Base-by-base conservation (phyloP, 2,113 vertebrate genomes). In the Pavo muticus region DNA sequence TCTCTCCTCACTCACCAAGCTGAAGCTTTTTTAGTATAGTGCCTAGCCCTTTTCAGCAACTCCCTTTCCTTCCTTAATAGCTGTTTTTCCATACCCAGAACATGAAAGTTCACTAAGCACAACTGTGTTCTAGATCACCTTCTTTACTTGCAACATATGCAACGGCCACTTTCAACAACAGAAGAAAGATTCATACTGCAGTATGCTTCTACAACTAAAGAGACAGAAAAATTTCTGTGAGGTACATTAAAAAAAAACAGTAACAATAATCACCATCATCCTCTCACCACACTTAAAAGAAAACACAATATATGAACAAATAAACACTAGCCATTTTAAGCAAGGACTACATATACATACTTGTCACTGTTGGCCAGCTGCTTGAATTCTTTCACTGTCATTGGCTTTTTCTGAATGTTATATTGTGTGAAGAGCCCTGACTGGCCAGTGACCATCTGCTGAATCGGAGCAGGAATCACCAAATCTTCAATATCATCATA, bases 391-490 rank as follows among this genome's bases (percentile, higher is more conserved):
- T 98, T 98, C 84, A 98, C 98, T 5, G 98, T 98, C 98, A 98
- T 98, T 76, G 98, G 92, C 84, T 98, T 98, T 89, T 98, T 98
- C 96, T 98, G 97, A 92, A 98, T 97, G 92, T 97, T 98, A 82
- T 98, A 98, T 7, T 98, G 98, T 11, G 96, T 98, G 80, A 98
- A 98, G 20, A 98, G 96, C 32, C 98, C 98, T 0, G 98, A 98
- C 52, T 98, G 97, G 24, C 98, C 98, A 56, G 97, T 98, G 70
- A 98, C 98, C 94, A 97, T 98, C 95, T 98, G 98, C 71, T 98
- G 98, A 97, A 98, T 98, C 9, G 98, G 98, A 73, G 98, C 97
- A 83, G 98, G 98, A 94, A 98, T 98, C 57, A 98, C 94, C 92
- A 98, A 74, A 90, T 97, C 96, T 96, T 98, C 98, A 91, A 98